Conservation (phyloP, 1,140 invertebrate genomes). For the Galendromus occidentalis region DNA sequence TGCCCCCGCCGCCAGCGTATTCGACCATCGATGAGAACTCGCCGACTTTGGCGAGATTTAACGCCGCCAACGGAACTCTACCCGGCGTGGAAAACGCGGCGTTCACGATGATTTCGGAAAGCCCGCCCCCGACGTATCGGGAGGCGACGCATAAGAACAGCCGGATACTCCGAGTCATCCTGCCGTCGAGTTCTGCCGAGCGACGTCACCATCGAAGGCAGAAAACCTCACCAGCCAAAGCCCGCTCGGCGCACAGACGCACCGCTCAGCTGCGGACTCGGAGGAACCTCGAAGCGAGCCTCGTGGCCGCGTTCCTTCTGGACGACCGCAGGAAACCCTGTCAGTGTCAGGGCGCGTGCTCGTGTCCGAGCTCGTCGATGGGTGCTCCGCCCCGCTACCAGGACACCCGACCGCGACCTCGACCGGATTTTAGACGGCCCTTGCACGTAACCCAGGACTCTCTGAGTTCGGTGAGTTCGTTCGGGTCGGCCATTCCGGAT, state of each 20-base stretch:
- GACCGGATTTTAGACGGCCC: background rate
- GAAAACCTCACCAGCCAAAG: background rate
- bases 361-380: constrained; percentile 11
- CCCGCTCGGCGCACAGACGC: background rate
- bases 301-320: constrained; percentile 10
- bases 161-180: background rate
- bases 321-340: constrained; percentile 10
- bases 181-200: background rate
- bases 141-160: constrained; percentile 7
- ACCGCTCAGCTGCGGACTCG: background rate
- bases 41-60: background rate
- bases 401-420: background rate
- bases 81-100: background rate
- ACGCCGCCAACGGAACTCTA: background rate
- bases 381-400: background rate
- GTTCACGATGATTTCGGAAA: constrained; percentile 12
- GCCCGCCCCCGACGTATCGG: constrained; percentile 14
- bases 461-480: background rate
- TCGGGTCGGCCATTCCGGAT: background rate
- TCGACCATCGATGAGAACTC: constrained; percentile 12
- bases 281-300: background rate
- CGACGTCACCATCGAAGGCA: background rate
- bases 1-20: constrained; percentile 18
- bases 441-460: constrained; percentile 2
- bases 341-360: constrained; percentile 18